phyloP scores from a whole-genome alignment of 2,888 invertebrate genomes.

The Clivina fossor region DNA sequence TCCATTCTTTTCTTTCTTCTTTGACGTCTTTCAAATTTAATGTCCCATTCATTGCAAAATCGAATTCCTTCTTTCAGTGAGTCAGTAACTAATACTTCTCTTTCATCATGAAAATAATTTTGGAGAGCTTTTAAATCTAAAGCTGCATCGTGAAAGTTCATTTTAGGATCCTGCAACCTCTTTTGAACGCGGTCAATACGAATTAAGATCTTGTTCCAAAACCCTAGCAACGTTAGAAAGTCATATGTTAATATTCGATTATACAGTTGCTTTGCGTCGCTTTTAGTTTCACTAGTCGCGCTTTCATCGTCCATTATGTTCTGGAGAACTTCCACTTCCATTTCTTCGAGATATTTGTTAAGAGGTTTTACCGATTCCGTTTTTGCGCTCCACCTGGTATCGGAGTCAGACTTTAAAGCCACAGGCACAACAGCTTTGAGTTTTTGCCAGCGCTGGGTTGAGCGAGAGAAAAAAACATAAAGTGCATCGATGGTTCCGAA shows the following conservation, averaged over 20 bases:
- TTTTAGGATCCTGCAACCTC: slow-evolving; percentile 9
- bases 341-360: background rate
- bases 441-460: slow-evolving; percentile 25
- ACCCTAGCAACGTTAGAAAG: too few relatives aligned
- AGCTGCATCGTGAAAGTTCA: slow-evolving; percentile 16
- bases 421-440: slow-evolving; percentile 5
- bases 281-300: background rate
- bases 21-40: slow-evolving; percentile 8
- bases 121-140: slow-evolving; percentile 5
- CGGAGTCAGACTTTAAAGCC: slow-evolving; percentile 8
- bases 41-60: slow-evolving; percentile 7
- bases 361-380: slow-evolving; percentile 15
- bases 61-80: slow-evolving; percentile 3
- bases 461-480: slow-evolving; percentile 20
- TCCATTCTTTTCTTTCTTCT: slow-evolving; percentile 8
- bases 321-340: slow-evolving; percentile 4
- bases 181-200: slow-evolving; percentile 12
- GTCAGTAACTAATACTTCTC: background rate
- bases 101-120: slow-evolving; percentile 15
- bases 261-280: slow-evolving; percentile 10
- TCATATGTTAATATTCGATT: slow-evolving; percentile 2
- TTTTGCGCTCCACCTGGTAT: slow-evolving; percentile 11
- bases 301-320: slow-evolving; percentile 9
- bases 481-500: slow-evolving; percentile 27
- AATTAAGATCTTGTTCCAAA: too few relatives aligned